Percentiles rank a stretch among this genome's conserved stretches.
phyloP scores from a whole-genome alignment of 2,888 invertebrate genomes.

The Willowsia nigromaculata region DNA sequence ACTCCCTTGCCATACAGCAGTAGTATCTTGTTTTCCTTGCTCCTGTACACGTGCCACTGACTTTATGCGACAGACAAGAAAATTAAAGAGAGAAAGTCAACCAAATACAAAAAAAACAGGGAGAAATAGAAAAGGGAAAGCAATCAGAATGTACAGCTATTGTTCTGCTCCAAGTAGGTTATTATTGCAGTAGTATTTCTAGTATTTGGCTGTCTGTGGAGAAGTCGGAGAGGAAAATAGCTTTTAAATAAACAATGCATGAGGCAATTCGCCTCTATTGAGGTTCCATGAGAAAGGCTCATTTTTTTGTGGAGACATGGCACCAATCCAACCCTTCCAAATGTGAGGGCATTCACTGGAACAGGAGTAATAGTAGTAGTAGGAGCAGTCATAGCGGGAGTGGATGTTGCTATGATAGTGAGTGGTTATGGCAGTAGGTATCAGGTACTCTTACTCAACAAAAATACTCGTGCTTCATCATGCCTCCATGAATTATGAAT shows the following conservation, averaged over 20 bases:
- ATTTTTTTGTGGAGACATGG: background rate
- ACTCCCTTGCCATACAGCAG: too few species aligned
- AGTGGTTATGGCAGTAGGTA: too few species aligned
- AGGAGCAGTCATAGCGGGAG: too few species aligned
- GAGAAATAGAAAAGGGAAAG: background rate
- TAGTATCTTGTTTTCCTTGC: background rate
- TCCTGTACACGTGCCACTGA: background rate
- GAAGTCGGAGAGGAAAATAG: background rate
- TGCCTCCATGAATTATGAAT: slow-evolving; percentile 41
- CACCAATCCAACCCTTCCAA: background rate
- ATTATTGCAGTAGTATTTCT: background rate
- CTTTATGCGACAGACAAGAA: background rate
- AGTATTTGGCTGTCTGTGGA: background rate
- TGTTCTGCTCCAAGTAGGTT: background rate
- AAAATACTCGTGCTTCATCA: background rate
- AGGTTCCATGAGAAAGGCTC: background rate
- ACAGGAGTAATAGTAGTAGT: too few species aligned
- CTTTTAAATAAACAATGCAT: slow-evolving; percentile 49
- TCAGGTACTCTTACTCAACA: too few species aligned
- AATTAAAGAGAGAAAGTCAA: background rate
- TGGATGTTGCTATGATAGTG: too few species aligned
- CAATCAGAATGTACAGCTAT: slow-evolving; percentile 7
- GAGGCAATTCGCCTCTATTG: slow-evolving; percentile 13
- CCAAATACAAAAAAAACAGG: background rate
- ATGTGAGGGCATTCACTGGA: background rate